These are phyloP conservation scores for Micropterix aruncella DNA, from an alignment of 2,888 invertebrate genomes.

Conservation along the genomic window DNA sequence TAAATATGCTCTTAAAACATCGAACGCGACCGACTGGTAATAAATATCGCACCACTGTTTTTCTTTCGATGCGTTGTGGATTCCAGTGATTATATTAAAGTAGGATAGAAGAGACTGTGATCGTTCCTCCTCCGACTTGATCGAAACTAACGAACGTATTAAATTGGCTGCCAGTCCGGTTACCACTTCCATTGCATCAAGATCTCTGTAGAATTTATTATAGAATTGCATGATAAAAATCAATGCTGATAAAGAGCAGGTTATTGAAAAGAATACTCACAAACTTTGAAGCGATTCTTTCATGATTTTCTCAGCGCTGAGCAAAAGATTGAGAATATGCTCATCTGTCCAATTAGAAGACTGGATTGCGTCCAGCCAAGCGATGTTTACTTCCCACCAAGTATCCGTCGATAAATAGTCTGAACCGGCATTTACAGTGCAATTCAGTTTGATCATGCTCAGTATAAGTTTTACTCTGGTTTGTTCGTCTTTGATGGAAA, in stretches of 20 bases:
- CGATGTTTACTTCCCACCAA: constrained; percentile 37
- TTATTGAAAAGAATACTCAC: not conserved
- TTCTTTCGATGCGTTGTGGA: not conserved
- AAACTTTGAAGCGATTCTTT: not conserved
- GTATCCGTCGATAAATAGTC: constrained; percentile 29
- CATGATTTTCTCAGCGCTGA: not conserved
- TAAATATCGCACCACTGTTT: not conserved
- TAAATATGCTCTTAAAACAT: not conserved
- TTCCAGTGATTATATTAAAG: not conserved
- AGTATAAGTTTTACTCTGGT: constrained; percentile 24
- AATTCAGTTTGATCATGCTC: constrained; percentile 29
- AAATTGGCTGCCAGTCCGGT: not conserved
- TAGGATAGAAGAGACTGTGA: not conserved
- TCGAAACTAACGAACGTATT: not conserved
- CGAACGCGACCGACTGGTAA: not conserved
- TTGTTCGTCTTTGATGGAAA: constrained; percentile 28
- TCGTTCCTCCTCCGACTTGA: not conserved
- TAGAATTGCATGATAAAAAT: too few relatives aligned
- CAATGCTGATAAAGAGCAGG: not conserved
- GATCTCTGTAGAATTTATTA: too few relatives aligned
- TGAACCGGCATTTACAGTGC: constrained; percentile 18
- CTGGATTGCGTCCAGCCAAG: constrained; percentile 41
- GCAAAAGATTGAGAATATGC: not conserved
- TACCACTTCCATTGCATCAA: not conserved
- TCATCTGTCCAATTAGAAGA: constrained; percentile 13